phyloP scores from a whole-genome alignment of 1,140 invertebrate genomes.

The Copidosoma floridanum region DNA sequence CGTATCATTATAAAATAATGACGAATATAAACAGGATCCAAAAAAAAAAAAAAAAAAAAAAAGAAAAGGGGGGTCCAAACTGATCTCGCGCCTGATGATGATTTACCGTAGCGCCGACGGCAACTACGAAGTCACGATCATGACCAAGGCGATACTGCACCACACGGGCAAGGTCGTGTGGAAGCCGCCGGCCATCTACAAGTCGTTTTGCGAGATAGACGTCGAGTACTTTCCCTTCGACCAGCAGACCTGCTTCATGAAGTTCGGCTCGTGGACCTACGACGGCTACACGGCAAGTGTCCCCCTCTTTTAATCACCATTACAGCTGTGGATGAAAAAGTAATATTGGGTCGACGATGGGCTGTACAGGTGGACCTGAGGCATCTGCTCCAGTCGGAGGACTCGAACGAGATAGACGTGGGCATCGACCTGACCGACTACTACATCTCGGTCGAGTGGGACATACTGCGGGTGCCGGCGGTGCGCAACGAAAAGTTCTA shows the following conservation, averaged over 20 bases:
- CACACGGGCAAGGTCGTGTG: conserved; percentile 91
- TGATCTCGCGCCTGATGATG: background rate
- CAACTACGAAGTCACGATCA: conserved; percentile 97
- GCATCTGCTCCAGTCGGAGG: conserved; percentile 77
- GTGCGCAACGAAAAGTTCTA: conserved; percentile 86
- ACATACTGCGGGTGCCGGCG: conserved; percentile 88
- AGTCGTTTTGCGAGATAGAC: conserved; percentile 96
- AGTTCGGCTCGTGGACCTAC: conserved; percentile 95
- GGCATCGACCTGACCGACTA: conserved; percentile 93
- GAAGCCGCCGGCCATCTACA: conserved; percentile 98
- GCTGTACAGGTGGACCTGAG: conserved; percentile 77
- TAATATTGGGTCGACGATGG: no score
- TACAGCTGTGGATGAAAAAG: no score
- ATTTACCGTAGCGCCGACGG: conserved; percentile 80
- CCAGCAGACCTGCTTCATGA: conserved; percentile 94
- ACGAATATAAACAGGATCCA: no score
- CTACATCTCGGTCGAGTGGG: conserved; percentile 97
- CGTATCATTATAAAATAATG: no score
- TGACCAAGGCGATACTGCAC: conserved; percentile 92
- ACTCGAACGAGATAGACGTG: conserved; percentile 78
- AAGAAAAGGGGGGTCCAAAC: no score
- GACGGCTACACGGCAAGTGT: conserved; percentile 82
- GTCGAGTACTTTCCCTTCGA: conserved; percentile 97
- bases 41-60: no score
- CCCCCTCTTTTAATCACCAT: background rate